These are phyloP conservation scores for Ostrea edulis DNA, from an alignment of 1,140 invertebrate genomes.

Conservation along the genomic window DNA sequence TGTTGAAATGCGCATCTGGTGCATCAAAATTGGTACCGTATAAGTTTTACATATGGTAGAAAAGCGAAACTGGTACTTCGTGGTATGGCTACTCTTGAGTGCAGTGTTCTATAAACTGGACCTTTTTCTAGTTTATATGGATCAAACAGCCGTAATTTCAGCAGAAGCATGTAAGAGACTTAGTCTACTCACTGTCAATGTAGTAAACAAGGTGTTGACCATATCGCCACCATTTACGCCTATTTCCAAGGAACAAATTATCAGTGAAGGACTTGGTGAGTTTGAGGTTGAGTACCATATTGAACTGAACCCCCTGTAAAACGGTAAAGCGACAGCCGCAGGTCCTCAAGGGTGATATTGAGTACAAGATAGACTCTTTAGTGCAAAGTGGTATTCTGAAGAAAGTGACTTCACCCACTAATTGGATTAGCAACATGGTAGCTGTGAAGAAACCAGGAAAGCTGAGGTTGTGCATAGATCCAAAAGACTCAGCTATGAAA, in stretches of 20 bases:
- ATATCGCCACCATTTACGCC: background rate
- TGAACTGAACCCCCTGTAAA: background rate
- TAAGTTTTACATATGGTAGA: background rate
- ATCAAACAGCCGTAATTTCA: background rate
- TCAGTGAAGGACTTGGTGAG: background rate
- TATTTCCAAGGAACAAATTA: background rate
- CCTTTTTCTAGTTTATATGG: background rate
- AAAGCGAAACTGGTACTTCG: background rate
- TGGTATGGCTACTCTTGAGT: background rate
- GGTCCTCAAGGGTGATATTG: background rate
- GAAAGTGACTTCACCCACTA: too few species aligned
- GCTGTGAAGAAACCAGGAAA: conserved; percentile 50
- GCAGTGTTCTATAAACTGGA: background rate
- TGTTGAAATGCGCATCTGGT: too few species aligned
- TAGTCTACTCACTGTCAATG: background rate
- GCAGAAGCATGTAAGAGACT: background rate
- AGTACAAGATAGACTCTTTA: too few species aligned
- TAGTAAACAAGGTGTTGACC: background rate
- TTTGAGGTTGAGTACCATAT: background rate
- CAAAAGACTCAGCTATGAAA: conserved; percentile 72
- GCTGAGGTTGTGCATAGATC: background rate
- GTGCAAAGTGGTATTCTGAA: too few species aligned
- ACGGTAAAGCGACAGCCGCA: background rate
- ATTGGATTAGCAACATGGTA: conserved; percentile 48
- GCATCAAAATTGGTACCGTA: too few species aligned